Percentiles rank a stretch among this genome's conserved stretches.
Evolutionary conservation across 2,888 invertebrate genomes (phyloP).

Genomic region (Chalcis sispes): DNA sequence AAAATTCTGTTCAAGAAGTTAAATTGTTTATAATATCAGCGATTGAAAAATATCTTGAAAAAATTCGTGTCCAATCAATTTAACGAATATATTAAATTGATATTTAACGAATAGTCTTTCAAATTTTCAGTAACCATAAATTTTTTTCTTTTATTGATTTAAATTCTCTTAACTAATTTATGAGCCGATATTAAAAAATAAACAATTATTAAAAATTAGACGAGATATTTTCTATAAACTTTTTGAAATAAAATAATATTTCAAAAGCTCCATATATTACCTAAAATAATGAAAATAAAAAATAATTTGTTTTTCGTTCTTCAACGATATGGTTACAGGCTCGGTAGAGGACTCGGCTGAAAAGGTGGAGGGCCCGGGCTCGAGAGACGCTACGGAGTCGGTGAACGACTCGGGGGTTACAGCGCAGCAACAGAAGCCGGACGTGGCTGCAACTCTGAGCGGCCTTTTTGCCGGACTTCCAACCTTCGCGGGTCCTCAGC

Average conservation of each 20-base stretch:
- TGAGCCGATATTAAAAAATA: no score
- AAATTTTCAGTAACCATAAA: no score
- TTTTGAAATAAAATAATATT: no score
- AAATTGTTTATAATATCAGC: no score
- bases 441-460: constrained; percentile 72
- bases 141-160: no score
- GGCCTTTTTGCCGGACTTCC: constrained; percentile 73
- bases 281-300: background rate
- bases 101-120: no score
- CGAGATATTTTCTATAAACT: no score
- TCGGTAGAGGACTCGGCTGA: constrained; percentile 73
- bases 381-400: constrained; percentile 73
- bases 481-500: constrained; percentile 74
- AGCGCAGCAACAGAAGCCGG: constrained; percentile 66
- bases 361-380: constrained; percentile 76
- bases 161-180: no score
- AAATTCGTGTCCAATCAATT: no score
- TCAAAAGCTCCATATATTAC: no score
- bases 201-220: background rate
- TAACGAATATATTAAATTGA: no score
- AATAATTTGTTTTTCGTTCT: background rate
- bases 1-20: background rate
- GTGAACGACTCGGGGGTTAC: constrained; percentile 72
- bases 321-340: constrained; percentile 64
- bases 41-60: no score